A percentile compares a stretch with the other conserved stretches of the same genome.
Evolutionary conservation across 1,140 invertebrate species (phyloP).

Genomic region (Dendrolimus kikuchii): DNA sequence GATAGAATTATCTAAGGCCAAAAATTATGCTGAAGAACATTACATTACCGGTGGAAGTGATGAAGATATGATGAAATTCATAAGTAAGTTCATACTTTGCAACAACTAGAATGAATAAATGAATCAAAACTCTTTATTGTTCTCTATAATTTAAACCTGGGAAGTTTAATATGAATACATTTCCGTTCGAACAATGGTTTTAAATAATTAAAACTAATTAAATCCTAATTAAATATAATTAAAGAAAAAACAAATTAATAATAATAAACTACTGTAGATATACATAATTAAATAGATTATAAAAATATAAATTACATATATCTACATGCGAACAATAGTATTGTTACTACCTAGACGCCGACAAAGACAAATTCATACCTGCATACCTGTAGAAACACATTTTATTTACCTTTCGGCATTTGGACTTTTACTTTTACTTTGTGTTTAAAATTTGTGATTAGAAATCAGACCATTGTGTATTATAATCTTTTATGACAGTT

Average conservation of each 20-base stretch:
- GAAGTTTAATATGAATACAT: too few species aligned
- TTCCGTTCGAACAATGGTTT: background rate
- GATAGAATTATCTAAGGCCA: conserved; percentile 6
- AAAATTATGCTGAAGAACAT: conserved; percentile 1
- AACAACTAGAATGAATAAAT: background rate
- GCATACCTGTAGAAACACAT: too few species aligned
- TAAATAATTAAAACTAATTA: background rate
- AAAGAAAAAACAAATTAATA: background rate
- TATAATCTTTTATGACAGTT: too few species aligned
- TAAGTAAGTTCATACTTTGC: conserved; percentile 8
- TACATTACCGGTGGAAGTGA: background rate
- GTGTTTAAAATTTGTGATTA: too few species aligned
- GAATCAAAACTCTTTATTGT: background rate
- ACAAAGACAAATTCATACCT: too few species aligned
- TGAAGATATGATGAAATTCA: background rate
- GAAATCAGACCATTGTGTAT: too few species aligned
- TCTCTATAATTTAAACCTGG: background rate
- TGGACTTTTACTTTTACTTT: too few species aligned
- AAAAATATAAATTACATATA: too few species aligned
- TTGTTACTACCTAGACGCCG: too few species aligned
- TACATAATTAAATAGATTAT: too few species aligned
- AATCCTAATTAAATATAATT: background rate
- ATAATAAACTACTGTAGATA: background rate
- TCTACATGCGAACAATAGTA: too few species aligned
- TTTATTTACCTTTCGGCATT: too few species aligned